Evolutionary conservation across 1,140 invertebrate species (phyloP), one percentile per base, ranked within the genome.

Genomic region (Macrobrachium rosenbergii): DNA sequence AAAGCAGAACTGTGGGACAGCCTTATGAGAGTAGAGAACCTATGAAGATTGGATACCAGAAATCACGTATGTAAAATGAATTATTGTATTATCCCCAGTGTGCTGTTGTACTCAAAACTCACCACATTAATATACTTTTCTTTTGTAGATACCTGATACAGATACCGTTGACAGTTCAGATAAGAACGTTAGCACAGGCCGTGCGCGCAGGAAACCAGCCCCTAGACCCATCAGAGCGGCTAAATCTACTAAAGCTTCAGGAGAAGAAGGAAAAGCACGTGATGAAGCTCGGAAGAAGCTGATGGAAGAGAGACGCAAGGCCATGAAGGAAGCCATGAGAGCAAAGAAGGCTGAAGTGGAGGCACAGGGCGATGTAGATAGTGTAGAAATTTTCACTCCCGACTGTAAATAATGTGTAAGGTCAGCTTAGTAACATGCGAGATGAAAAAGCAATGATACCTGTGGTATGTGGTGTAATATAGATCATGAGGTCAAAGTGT

Each of bases 221-320:
- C 91, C 91, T 11, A 91, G 91, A 85, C 88, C 86, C 58, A 75
- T 79, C 17, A 67, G 64, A 43, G 80, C 81, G n/a, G 82, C 78
- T 52, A 89, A 76, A 37, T 88, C 87, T 62, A 88, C 83, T 64
- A 80, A 88, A 73, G 73, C 91, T 7, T 92, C 91, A 21, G 92
- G 91, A 80, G 92, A 93, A 86, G 92, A 92, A n/a, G 91, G 92
- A 37, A 93, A 92, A 88, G 91, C 95, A 52, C 92, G 96, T 3
- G 96, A 97, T 90, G 95, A 96, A 78, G 95, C 95, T 52, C 93
- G 96, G 86, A 95, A 95, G 89, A 95, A 95, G 90, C 93, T 97
- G 93, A 91, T 97, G 76, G 96, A 97, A 90, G 95, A 96, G 90
- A 94, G 94, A 90, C 93, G 95, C 87, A 94, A 94, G 89, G 95